These are phyloP conservation scores for Dendroctonus valens DNA, from an alignment of 1,140 invertebrate species.

Conservation along the genomic window DNA sequence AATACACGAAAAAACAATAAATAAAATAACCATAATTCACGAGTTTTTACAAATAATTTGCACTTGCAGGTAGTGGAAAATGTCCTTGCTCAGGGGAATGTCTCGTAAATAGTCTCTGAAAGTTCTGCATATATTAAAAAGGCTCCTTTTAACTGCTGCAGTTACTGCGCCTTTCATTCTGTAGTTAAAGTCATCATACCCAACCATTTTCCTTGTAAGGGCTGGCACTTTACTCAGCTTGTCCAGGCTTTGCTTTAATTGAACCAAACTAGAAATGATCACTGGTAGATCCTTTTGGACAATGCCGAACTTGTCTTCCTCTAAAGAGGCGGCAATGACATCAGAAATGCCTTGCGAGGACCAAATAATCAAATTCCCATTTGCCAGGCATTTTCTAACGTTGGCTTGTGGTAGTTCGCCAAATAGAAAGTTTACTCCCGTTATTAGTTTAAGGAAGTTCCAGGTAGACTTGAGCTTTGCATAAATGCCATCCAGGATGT, in stretches of 20 bases:
- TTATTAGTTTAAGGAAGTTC: slow-evolving; percentile 52
- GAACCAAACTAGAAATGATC: slow-evolving; percentile 65
- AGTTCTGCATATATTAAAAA: slow-evolving; percentile 69
- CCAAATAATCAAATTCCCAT: slow-evolving; percentile 70
- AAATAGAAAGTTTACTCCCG: slow-evolving; percentile 69
- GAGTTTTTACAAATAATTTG: slow-evolving; percentile 36
- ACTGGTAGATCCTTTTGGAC: slow-evolving; percentile 72
- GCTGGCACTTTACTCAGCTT: slow-evolving; percentile 66
- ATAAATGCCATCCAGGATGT: slow-evolving; percentile 19
- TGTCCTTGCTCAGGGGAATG: slow-evolving; percentile 54
- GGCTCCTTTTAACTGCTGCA: slow-evolving; percentile 65
- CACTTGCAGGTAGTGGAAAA: slow-evolving; percentile 35
- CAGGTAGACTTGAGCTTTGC: slow-evolving; percentile 28
- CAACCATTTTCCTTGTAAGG: slow-evolving; percentile 58
- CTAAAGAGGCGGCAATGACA: slow-evolving; percentile 64
- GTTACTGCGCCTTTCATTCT: slow-evolving; percentile 62
- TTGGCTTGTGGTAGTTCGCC: slow-evolving; percentile 67
- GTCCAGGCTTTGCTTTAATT: slow-evolving; percentile 67
- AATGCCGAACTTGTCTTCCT: slow-evolving; percentile 76
- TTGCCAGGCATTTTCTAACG: slow-evolving; percentile 60
- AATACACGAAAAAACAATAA: not conserved
- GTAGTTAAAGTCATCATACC: slow-evolving; percentile 59
- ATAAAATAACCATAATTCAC: slow-evolving; percentile 4
- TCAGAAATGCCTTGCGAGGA: slow-evolving; percentile 67
- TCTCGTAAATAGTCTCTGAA: slow-evolving; percentile 69